Evolutionary conservation across 2,888 invertebrate species (phyloP), one percentile per base, ranked within the genome.

Genomic region (Eupithecia subumbrata): DNA sequence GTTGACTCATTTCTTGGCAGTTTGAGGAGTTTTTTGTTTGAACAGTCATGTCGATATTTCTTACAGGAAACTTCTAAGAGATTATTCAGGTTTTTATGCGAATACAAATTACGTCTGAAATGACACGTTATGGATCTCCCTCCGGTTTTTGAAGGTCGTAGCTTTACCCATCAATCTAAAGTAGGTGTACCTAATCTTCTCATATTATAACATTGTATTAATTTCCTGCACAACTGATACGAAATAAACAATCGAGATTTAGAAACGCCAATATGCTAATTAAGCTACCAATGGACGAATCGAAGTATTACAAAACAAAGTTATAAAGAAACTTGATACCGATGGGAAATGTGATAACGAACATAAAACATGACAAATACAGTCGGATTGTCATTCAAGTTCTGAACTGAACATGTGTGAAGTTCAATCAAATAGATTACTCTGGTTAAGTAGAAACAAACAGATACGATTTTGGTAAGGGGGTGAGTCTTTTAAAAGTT

Each of bases 1-100:
- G 79, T 82, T 84, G 82, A 86, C 79, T 86, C 84, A 84, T 83
- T 82, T 79, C 77, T 80, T 81, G 79, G 79, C 74, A 76, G 75
- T 82, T 82, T 67, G 74, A 69, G 76, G 14, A 67, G 43, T 73
- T 64, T 77, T 73, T 75, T 73, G 71, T 74, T 72, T 72, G 75
- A 45, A 67, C 75, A 72, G 72, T 72, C 74, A 71, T 73, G 67
- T 71, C 77, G 74, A 77, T 77, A 77, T 73, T 64, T 74, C 48
- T 72, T 70, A 70, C 72, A 74, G 67, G 56, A 48, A 52, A 25
- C 69, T 25, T 30, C 16, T 7, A 12, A 45, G 14, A 72, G 64
- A 64, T 64, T 72, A 52, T 60, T 76, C 63, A 71, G 18, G 25
- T 71, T 76, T 63, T 64, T 48, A 18, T 45, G 43, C 22, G 43